These are phyloP conservation scores for Therioaphis trifolii DNA, from an alignment of 2,888 invertebrate genomes.

Conservation along the genomic window DNA sequence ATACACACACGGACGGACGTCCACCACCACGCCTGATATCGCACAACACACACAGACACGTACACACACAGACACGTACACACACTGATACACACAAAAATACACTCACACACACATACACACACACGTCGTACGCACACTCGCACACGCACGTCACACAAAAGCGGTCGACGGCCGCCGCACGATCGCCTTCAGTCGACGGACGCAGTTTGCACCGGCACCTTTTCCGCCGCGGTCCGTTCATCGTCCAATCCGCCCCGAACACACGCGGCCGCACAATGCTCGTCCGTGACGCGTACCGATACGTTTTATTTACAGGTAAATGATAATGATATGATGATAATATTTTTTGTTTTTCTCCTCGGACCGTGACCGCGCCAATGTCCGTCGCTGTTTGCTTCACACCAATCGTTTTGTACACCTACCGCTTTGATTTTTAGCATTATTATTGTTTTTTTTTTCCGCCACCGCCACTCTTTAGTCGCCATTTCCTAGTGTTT, in stretches of 20 bases:
- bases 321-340: not conserved
- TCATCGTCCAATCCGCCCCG: not conserved
- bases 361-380: not conserved
- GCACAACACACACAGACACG: too few relatives aligned
- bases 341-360: not conserved
- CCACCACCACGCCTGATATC: not conserved
- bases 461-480: not conserved
- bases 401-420: too few relatives aligned
- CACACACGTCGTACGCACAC: too few relatives aligned
- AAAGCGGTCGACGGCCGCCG: slow-evolving; percentile 1
- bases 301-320: slow-evolving; percentile 33
- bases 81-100: too few relatives aligned
- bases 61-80: too few relatives aligned
- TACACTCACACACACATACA: too few relatives aligned
- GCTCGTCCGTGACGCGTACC: slow-evolving; percentile 16
- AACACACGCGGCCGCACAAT: slow-evolving; percentile 26
- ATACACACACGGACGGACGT: not conserved
- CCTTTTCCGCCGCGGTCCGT: slow-evolving; percentile 1
- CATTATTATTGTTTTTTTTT: not conserved
- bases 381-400: not conserved
- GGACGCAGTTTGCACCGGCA: slow-evolving; percentile 45
- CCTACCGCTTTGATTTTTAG: not conserved
- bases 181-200: slow-evolving; percentile 36
- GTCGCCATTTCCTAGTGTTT: too few relatives aligned
- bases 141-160: not conserved